Conservation (phyloP, 2,113 vertebrate species). For the Platichthys stellatus region DNA sequence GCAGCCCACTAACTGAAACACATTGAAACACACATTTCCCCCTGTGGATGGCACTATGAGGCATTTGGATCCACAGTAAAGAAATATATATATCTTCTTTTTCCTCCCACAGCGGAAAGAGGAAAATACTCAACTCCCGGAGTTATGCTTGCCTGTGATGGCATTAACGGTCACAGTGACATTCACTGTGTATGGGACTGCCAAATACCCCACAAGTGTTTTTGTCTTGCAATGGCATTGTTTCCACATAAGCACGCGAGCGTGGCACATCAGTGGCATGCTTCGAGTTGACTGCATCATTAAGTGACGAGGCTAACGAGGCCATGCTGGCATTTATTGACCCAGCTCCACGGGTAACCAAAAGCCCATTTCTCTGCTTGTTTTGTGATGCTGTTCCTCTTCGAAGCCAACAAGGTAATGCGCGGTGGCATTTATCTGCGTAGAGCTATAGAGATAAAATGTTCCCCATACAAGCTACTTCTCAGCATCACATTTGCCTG, state of each 20-base stretch:
- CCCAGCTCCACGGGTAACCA: conserved; percentile 59
- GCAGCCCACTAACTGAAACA: conserved; percentile 47
- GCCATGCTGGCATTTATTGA: conserved; percentile 71
- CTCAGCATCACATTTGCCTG: conserved; percentile 46
- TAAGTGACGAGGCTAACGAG: conserved; percentile 59
- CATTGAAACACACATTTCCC: conserved; percentile 36
- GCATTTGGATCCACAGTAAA: conserved; percentile 62
- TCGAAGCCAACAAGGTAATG: conserved; percentile 36
- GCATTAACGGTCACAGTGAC: conserved; percentile 10
- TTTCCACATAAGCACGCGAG: conserved; percentile 15
- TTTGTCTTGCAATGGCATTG: conserved; percentile 5
- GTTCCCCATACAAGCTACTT: conserved; percentile 51
- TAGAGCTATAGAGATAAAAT: conserved; percentile 57
- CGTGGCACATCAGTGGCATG: conserved; percentile 2
- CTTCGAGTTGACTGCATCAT: conserved; percentile 33
- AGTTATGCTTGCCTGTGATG: conserved; percentile 24
- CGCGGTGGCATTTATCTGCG: conserved; percentile 45
- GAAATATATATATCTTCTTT: conserved; percentile 59
- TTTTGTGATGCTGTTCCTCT: conserved; percentile 42
- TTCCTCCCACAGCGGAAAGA: conserved; percentile 27
- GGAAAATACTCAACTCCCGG: conserved; percentile 7
- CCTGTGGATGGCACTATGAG: conserved; percentile 36
- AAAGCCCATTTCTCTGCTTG: conserved; percentile 31
- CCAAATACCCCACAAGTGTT: background rate
- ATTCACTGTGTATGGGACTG: background rate